Evolutionary conservation across 92 coral and sea anemone genomes (phyloP), one percentile per base, ranked within the genome.

Genomic region (Umimayanthus kanabou): DNA sequence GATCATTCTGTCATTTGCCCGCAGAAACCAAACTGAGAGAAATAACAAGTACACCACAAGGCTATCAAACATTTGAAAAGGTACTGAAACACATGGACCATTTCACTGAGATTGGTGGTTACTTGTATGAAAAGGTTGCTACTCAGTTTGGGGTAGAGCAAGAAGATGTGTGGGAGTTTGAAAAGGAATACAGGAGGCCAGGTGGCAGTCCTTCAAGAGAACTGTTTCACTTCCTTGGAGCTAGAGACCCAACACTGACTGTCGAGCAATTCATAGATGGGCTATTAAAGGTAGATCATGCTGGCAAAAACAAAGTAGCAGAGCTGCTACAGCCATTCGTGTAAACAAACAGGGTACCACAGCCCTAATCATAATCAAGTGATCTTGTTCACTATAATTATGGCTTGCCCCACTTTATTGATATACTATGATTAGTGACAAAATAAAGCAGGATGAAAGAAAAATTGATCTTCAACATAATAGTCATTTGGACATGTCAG

Each of bases 31-130:
- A 4, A 15, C n/a, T 77, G 39, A 45, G 47, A 42, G 39, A 43
- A 25, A 1, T 77, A 50, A 9, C 28, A 9, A n/a, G 49, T 2
- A 45, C 33, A 43, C 61, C 30, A 47, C 1, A 43, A 39, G 81
- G 81, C 81, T 50, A 79, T 14, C 22, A 67, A 39, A 80, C 88
- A 11, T 89, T 82, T 39, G 64, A 84, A 1, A 53, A 22, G 30
- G 89, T 89, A n/a, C 73, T 81, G 85, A 89, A 89, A 39, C 85
- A 87, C 37, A 61, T 89, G 42, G 91, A 89, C 91, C 85, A 43
- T 23, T 11, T 58, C 61, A 74, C 30, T 13, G 80, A 77, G 13
- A n/a, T 30, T 58, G 75, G 75, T 20, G 70, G 85, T 20, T 61
- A 67, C n/a, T 29, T 61, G 28, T 81, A 57, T 30, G 55, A 58